Evolutionary conservation across 1,140 invertebrate species (phyloP), one percentile per base, ranked within the genome.

Genomic region (Nasonia vitripennis): DNA sequence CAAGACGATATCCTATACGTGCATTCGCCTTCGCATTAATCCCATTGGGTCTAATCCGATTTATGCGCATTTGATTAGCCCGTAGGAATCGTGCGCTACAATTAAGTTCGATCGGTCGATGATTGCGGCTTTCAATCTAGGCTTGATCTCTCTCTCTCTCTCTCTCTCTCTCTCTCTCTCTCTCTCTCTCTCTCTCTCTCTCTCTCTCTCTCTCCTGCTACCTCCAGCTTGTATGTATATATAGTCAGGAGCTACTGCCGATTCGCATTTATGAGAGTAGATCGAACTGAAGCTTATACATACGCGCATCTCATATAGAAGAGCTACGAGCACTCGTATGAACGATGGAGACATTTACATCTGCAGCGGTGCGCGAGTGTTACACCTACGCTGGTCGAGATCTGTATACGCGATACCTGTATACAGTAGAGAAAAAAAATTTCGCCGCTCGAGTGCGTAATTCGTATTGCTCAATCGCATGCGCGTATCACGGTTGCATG

Each of bases 1-100:
- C 5, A 6, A n/a, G 55, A 62, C 55, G 55, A 62, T 62, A 62
- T 62, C 55, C 4, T n/a, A 45, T 45, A 62, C 2, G 17, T 17
- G 48, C 48, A 14, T 51, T 51, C 48, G 45, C n/a, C 34, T 41
- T 77, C 34, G 62, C 27, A 27, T 78, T 67, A 45, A 84, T 45
- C 34, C 27, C 27, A 81, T 78, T 70, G 51, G 31, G 71, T 37
- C 55, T 85, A 81, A 81, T 86, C 84, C 37, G 84, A 86, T 86
- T 86, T 78, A 78, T 78, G 84, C 62, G 62, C 84, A 86, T 70
- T 81, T 23, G 79, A 81, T 81, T 81, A 77, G 71, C 45, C 45
- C 7, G 55, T 12, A 62, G 48, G 48, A 84, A 84, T 84, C 77
- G 67, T 62, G 48, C 31, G 20, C 70, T 31, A 68, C 55, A 78